Evolutionary conservation across 2,888 invertebrate genomes (phyloP).

Genomic region (Torymus tubicola): DNA sequence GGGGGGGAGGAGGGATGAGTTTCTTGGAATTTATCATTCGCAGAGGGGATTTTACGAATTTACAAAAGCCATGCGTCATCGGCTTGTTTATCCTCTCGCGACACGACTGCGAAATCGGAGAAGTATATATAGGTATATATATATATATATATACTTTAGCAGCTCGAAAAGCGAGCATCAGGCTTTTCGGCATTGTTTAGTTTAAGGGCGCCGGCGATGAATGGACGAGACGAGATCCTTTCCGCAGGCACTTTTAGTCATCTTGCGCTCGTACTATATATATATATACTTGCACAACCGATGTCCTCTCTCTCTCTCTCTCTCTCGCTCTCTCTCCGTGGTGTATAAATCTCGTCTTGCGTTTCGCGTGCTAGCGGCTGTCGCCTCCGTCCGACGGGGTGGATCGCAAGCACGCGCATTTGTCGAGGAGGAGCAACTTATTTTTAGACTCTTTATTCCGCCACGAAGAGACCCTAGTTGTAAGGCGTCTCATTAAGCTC

Average conservation of each 20-base stretch:
- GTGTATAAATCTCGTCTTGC: conserved; percentile 18
- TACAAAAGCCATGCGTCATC: neutral
- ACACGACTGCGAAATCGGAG: too few relatives aligned
- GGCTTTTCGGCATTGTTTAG: neutral
- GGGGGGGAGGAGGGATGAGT: too few relatives aligned
- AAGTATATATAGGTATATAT: too few relatives aligned
- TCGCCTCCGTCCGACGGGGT: neutral
- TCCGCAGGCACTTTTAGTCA: conserved; percentile 24
- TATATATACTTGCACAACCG: conserved; percentile 9
- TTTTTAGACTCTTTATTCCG: too few relatives aligned
- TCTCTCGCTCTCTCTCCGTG: too few relatives aligned
- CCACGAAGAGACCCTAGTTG: neutral
- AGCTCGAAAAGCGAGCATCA: too few relatives aligned
- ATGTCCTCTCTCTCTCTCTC: neutral
- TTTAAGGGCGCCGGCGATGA: conserved; percentile 6
- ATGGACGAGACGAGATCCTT: conserved; percentile 6
- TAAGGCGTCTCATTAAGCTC: neutral
- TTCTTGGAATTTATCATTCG: too few relatives aligned
- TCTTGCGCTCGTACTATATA: neutral
- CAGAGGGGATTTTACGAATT: too few relatives aligned
- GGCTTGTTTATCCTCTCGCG: conserved; percentile 3
- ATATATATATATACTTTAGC: too few relatives aligned
- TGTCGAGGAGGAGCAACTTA: too few relatives aligned
- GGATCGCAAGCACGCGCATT: too few relatives aligned
- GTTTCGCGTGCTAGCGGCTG: neutral